phyloP scores from a whole-genome alignment of 2,113 vertebrate species.

The Ifrita kowaldi region DNA sequence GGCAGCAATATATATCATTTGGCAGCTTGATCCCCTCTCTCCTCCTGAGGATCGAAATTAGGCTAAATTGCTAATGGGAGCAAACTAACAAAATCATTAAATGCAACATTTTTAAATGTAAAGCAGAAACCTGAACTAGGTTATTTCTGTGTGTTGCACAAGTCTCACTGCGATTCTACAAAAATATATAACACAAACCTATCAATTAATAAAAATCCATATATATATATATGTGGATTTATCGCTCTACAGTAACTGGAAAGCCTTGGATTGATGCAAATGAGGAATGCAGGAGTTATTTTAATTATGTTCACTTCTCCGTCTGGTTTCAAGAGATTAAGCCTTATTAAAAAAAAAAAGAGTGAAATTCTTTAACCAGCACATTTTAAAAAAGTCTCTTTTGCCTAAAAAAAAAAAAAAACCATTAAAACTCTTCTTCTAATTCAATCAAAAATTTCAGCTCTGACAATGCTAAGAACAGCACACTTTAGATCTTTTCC shows the following conservation, averaged over 20 bases:
- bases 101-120: not conserved
- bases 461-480: constrained; percentile 59
- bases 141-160: not conserved
- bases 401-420: constrained; percentile 5
- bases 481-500: constrained; percentile 59
- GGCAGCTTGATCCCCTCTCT: not conserved
- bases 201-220: not conserved
- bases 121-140: not conserved
- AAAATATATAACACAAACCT: not conserved
- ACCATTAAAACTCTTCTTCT: constrained; percentile 52
- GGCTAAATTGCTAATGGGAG: not conserved
- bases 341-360: not conserved
- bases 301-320: constrained; percentile 47
- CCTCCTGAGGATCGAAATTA: not conserved
- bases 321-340: constrained; percentile 59
- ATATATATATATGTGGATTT: not conserved
- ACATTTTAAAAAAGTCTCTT: not conserved
- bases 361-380: constrained; percentile 32
- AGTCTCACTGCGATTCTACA: not conserved
- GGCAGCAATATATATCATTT: not conserved
- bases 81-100: not conserved
- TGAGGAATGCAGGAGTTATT: constrained; percentile 51
- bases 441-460: constrained; percentile 47
- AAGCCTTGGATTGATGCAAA: constrained; percentile 39
- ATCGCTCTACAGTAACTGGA: constrained; percentile 10